Evolutionary conservation across 2,888 invertebrate genomes (phyloP), one percentile per base, ranked within the genome.

Genomic region (Lypha dubia): DNA sequence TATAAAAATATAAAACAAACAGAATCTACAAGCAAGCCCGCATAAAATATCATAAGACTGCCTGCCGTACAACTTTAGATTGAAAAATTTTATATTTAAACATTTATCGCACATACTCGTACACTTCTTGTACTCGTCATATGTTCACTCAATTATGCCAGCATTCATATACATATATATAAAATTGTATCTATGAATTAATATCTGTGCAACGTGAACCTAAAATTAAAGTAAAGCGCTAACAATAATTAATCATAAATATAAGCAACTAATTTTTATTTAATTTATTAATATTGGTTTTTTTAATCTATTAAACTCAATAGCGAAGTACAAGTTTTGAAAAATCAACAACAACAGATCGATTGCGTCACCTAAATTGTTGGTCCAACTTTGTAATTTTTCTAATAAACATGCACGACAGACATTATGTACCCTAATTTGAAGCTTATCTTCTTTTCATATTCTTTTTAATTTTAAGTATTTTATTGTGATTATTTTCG

Each of bases 141-240:
- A 28, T 28, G 28, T 28, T 63, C 28, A 15, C 17, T 24, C 35
- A n/a, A 56, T 15, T 28, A n/a, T n/a, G n/a, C n/a, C n/a, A n/a
- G n/a, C n/a, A n/a, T n/a, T n/a, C n/a, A n/a, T n/a, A n/a, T 22
- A n/a, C n/a, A 56, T 56, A 28, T n/a, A 28, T n/a, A 28, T 28
- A n/a, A 9, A 32, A 32, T 24, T 51, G 22, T 38, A 5, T 35
- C 35, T 28, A 9, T 51, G 35, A 20, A 67, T 13, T 38, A 67
- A 32, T 22, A 70, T 63, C 70, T 70, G 32, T 56, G 60, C 53
- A 79, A 79, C 62, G 62, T 79, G 53, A 79, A 79, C 79, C 63
- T 71, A 51, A 68, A 38, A 20, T 74, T 17, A 0, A 75, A 68
- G 44, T 51, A 0, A 75, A 68, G 44, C 44, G 44, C 22, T 53